These are phyloP conservation scores for Osmerus mordax DNA, from an alignment of 2,113 vertebrate species.

Conservation along the genomic window DNA sequence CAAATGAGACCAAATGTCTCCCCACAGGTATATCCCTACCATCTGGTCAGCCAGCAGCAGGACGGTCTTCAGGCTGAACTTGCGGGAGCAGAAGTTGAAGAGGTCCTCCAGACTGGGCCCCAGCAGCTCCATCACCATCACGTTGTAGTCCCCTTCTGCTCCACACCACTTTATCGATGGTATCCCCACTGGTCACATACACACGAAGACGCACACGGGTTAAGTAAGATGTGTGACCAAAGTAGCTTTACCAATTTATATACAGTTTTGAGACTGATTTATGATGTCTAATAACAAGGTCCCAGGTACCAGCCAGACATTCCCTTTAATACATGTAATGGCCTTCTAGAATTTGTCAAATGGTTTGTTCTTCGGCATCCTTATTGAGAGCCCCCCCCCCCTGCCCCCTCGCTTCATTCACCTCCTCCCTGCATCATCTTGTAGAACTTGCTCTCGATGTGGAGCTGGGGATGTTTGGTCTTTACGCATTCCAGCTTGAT, in stretches of 20 bases:
- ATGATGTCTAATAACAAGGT: too few relatives aligned
- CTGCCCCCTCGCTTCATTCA: slow-evolving; percentile 52
- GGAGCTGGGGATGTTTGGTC: slow-evolving; percentile 95
- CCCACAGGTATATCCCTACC: slow-evolving; percentile 67
- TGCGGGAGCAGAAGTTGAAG: slow-evolving; percentile 97
- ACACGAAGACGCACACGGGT: background rate
- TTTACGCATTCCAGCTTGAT: slow-evolving; percentile 98
- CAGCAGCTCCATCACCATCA: slow-evolving; percentile 97
- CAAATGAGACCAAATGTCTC: too few relatives aligned
- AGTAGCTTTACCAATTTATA: background rate
- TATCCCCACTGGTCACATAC: slow-evolving; percentile 81
- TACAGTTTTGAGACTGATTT: too few relatives aligned
- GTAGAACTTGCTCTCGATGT: slow-evolving; percentile 99
- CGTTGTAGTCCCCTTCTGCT: slow-evolving; percentile 95
- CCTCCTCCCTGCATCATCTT: slow-evolving; percentile 99
- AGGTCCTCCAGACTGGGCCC: slow-evolving; percentile 96
- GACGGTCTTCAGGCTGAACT: slow-evolving; percentile 97
- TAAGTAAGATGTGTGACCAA: background rate
- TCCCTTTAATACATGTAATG: too few relatives aligned
- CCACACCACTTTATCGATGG: slow-evolving; percentile 98
- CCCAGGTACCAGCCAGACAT: too few relatives aligned
- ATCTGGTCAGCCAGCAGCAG: slow-evolving; percentile 95
- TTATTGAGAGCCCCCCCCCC: too few relatives aligned
- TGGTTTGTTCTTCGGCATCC: too few relatives aligned
- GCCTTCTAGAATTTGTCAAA: too few relatives aligned